Conservation (phyloP, 1,140 invertebrate genomes). For the Popillia japonica region DNA sequence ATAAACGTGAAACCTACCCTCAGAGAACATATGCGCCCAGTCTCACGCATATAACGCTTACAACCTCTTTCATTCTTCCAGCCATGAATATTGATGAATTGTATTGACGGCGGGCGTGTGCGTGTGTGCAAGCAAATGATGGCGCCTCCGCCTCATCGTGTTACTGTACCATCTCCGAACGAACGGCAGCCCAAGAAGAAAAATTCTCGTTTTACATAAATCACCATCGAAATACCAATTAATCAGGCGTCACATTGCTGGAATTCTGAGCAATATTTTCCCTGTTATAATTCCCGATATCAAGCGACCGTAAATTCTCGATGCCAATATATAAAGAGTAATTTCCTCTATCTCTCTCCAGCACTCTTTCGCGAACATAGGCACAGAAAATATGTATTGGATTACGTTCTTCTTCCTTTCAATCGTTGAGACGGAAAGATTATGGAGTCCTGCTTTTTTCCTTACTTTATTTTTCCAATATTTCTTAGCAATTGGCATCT, state of each 20-base stretch:
- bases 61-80: slow-evolving; percentile 23
- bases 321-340: slow-evolving; percentile 32
- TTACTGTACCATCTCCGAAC: not conserved
- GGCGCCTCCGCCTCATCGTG: slow-evolving; percentile 17
- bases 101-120: not conserved
- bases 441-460: not conserved
- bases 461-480: not conserved
- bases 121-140: slow-evolving; percentile 13
- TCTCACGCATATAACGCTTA: slow-evolving; percentile 28
- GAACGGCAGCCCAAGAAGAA: not conserved
- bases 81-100: slow-evolving; percentile 31
- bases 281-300: slow-evolving; percentile 32
- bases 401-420: not conserved
- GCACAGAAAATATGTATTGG: slow-evolving; percentile 25
- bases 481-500: not conserved
- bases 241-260: slow-evolving; percentile 31
- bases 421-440: slow-evolving; percentile 12
- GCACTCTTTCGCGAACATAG: not conserved
- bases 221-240: slow-evolving; percentile 32
- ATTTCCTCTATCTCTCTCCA: slow-evolving; percentile 15
- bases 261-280: slow-evolving; percentile 27
- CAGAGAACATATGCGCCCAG: not conserved
- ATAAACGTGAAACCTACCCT: not conserved
- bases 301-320: slow-evolving; percentile 29
- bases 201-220: slow-evolving; percentile 28